phyloP scores from a whole-genome alignment of 1,140 invertebrate species.

The Drepana arcuata region DNA sequence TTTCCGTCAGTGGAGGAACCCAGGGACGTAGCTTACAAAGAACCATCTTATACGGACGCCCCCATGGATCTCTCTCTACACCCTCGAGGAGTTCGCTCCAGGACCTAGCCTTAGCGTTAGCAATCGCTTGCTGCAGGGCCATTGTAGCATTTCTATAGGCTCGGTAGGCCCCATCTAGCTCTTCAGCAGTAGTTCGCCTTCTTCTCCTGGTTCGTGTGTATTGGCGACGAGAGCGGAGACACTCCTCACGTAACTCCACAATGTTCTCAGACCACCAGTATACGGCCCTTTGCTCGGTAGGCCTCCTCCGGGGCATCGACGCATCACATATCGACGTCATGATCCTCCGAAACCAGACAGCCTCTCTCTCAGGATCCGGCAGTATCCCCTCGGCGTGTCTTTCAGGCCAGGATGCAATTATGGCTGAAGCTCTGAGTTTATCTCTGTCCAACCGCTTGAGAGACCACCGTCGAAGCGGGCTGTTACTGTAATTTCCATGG shows the following conservation, averaged over 20 bases:
- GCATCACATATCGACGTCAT: conserved; percentile 7
- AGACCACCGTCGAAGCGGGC: conserved; percentile 6
- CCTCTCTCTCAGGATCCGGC: conserved; percentile 6
- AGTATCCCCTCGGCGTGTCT: not conserved
- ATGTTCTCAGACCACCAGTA: conserved; percentile 9
- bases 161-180: not conserved
- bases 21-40: conserved; percentile 9
- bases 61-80: conserved; percentile 23
- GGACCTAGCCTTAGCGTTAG: conserved; percentile 5
- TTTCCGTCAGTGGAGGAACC: conserved; percentile 12
- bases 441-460: conserved; percentile 2
- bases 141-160: conserved; percentile 5
- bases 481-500: not conserved
- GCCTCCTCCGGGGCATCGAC: conserved; percentile 3
- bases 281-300: not conserved
- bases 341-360: conserved; percentile 3
- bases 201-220: conserved; percentile 6
- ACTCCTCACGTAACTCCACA: conserved; percentile 6
- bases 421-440: conserved; percentile 2
- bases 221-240: conserved; percentile 12
- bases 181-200: not conserved
- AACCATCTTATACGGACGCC: conserved; percentile 8
- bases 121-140: conserved; percentile 8
- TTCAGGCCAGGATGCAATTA: conserved; percentile 1
- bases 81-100: conserved; percentile 6